These are phyloP conservation scores for Pyxicephalus adspersus DNA, from an alignment of 2,113 vertebrate genomes.

Conservation along the genomic window DNA sequence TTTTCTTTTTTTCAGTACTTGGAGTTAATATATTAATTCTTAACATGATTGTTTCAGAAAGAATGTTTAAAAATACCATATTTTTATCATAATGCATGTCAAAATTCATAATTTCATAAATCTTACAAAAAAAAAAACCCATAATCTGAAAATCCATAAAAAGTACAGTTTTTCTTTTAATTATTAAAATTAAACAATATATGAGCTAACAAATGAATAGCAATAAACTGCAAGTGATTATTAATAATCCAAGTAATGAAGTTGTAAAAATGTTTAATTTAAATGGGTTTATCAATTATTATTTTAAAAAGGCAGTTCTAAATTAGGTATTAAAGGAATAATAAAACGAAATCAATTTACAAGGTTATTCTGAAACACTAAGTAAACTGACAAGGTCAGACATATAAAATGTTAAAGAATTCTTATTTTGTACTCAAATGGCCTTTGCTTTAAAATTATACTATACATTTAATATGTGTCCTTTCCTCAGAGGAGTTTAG, in stretches of 20 bases:
- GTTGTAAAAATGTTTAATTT: slow-evolving; percentile 50
- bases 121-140: background rate
- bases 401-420: background rate
- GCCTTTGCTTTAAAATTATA: too few species aligned
- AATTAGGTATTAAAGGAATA: slow-evolving; percentile 19
- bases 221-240: slow-evolving; percentile 25
- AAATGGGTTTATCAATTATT: slow-evolving; percentile 41
- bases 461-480: too few species aligned
- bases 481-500: too few species aligned
- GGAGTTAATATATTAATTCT: background rate
- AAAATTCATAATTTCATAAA: too few species aligned
- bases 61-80: background rate
- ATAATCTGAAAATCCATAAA: slow-evolving; percentile 9
- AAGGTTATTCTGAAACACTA: slow-evolving; percentile 20
- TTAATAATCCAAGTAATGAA: slow-evolving; percentile 44
- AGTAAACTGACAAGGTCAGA: background rate
- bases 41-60: background rate
- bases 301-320: slow-evolving; percentile 25
- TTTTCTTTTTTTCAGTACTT: background rate
- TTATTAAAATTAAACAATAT: slow-evolving; percentile 29
- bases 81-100: too few species aligned
- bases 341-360: slow-evolving; percentile 26
- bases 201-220: slow-evolving; percentile 7
- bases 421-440: background rate
- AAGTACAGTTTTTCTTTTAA: slow-evolving; percentile 23